phyloP scores from a whole-genome alignment of 2,888 invertebrate genomes.

The Standfussiana lucernea region DNA sequence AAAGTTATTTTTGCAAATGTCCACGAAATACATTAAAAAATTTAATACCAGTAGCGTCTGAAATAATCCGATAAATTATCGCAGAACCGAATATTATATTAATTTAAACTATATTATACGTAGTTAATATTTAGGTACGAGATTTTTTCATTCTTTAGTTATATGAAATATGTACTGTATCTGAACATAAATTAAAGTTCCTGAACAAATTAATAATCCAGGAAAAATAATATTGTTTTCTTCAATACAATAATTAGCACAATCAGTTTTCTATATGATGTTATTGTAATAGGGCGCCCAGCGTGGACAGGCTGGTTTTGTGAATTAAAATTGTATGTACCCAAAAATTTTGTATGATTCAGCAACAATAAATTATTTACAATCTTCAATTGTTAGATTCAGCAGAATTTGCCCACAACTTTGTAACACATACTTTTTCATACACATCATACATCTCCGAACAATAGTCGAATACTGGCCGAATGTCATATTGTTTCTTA shows the following conservation, averaged over 20 bases:
- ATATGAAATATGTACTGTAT: not conserved
- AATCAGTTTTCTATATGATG: not conserved
- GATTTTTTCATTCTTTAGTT: not conserved
- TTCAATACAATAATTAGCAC: not conserved
- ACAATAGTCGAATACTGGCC: slow-evolving; percentile 85
- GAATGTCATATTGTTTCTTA: slow-evolving; percentile 88
- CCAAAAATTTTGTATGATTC: slow-evolving; percentile 14
- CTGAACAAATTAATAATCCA: not conserved
- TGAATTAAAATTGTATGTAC: not conserved
- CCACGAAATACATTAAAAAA: slow-evolving; percentile 37
- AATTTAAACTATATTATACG: slow-evolving; percentile 3
- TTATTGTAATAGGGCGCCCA: not conserved
- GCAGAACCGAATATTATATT: slow-evolving; percentile 10
- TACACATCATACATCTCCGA: slow-evolving; percentile 78
- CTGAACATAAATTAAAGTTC: not conserved
- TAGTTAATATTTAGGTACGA: not conserved
- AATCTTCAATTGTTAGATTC: slow-evolving; percentile 47
- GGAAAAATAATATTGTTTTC: not conserved
- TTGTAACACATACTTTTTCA: slow-evolving; percentile 73
- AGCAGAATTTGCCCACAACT: slow-evolving; percentile 67
- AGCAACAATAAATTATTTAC: slow-evolving; percentile 13
- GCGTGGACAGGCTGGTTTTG: not conserved
- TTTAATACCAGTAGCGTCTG: slow-evolving; percentile 43
- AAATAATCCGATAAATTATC: slow-evolving; percentile 39
- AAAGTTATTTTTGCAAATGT: slow-evolving; percentile 57